Evolutionary conservation across 2,113 vertebrate species (phyloP).

Genomic region (Psephotus haematonotus): DNA sequence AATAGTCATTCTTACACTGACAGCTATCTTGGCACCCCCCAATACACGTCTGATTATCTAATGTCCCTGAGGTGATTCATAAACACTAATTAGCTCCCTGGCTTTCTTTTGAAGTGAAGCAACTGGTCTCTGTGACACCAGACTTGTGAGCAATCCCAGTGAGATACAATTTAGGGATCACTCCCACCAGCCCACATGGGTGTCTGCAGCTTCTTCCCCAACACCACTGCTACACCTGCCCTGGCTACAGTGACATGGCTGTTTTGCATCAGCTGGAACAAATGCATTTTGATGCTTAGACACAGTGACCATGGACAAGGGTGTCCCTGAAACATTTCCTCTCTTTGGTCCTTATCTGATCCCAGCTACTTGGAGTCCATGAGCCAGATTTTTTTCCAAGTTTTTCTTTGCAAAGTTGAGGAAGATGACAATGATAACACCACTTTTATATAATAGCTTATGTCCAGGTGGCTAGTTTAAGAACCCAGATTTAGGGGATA

Average conservation of each 20-base stretch:
- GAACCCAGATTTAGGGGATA: not conserved
- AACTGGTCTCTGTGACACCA: not conserved
- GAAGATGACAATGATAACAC: rapidly evolving
- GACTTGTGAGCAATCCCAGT: not conserved
- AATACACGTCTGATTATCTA: not conserved
- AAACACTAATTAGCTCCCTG: not conserved
- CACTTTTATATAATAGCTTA: not conserved
- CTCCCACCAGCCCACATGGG: not conserved
- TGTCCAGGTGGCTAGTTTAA: not conserved
- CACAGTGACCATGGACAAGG: not conserved
- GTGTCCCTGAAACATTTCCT: not conserved
- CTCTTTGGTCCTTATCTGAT: not conserved
- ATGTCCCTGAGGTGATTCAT: not conserved
- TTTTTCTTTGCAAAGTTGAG: not conserved
- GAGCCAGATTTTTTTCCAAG: not conserved
- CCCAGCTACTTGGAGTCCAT: not conserved
- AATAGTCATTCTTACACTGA: not conserved
- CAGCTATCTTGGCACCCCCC: not conserved
- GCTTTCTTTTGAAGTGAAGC: not conserved
- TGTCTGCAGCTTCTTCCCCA: not conserved
- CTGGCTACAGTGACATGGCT: not conserved
- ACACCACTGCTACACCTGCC: rapidly evolving
- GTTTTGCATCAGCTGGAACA: not conserved
- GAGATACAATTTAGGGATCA: rapidly evolving
- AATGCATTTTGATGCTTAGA: not conserved